Base-by-base conservation (phyloP, 2,113 vertebrate genomes). In the Coreoperca whiteheadi region DNA sequence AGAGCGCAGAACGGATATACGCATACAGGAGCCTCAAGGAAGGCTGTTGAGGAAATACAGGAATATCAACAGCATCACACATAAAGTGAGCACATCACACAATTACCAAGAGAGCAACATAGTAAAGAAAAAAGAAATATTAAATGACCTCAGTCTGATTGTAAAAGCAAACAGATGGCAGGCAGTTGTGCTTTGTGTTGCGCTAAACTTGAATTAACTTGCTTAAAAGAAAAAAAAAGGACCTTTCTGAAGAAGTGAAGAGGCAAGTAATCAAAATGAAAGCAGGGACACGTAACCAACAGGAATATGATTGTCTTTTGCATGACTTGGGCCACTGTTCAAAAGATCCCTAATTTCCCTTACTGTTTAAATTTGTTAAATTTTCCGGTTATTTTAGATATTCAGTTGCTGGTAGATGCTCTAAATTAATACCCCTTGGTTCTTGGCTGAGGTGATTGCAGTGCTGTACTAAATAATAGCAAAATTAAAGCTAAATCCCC, bases 401-500 rank as follows among this genome's bases (percentile, higher is more conserved):
- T 11, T n/a, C 1, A 41, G 53, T 8, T 39, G 9, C n/a, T 43
- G 46, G 21, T 32, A 48, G 51, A 67, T 68, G 43, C 12, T 64
- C 37, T 59, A 50, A 81, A 76, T 79, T 8, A 76, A 76, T 64
- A 16, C 5, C 1, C 46, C 28, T 54, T 63, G 32, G 28, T 72
- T 75, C 6, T 50, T 25, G 23, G 50, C 18, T 1, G 20, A 59
- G n/a, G 59, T 34, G 59, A 72, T 28, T n/a, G 64, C 57, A 30
- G 28, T 32, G 59, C 56, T 60, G 25, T 66, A 50, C 57, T 74
- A 32, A 34, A 34, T 34, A 34, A 34, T 34, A 34, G 32, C 32
- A 4, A 34, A 34, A 5, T 34, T 34, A 34, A 34, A 34, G 50
- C 46, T 77, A 83, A 83, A 80, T 83, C 79, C 25, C 41, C 11